Percentiles rank a stretch among this genome's conserved stretches.
These are phyloP conservation scores for Acanthopagrus latus DNA, from an alignment of 2,797 vertebrate genomes.

Conservation along the genomic window DNA sequence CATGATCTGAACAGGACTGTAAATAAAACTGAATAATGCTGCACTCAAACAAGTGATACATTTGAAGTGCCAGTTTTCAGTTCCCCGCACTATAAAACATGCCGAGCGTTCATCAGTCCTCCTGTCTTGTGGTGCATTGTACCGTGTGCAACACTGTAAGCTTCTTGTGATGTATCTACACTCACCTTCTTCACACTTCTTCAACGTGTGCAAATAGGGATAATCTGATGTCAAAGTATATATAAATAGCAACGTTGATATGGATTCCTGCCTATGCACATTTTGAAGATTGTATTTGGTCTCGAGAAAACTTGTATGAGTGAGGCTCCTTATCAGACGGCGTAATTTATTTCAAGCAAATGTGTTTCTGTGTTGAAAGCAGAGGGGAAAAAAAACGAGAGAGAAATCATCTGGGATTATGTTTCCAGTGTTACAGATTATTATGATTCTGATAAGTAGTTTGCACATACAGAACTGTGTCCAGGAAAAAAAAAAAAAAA, in stretches of 20 bases:
- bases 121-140: conserved; percentile 68
- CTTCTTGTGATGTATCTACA: conserved; percentile 60
- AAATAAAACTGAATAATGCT: conserved; percentile 66
- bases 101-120: conserved; percentile 57
- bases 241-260: conserved; percentile 32
- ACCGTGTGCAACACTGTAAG: conserved; percentile 66
- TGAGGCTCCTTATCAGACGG: conserved; percentile 70
- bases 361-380: conserved; percentile 71
- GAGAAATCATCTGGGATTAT: conserved; percentile 58
- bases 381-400: conserved; percentile 25
- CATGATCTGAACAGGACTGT: conserved; percentile 56
- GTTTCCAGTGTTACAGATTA: conserved; percentile 67
- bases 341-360: conserved; percentile 79
- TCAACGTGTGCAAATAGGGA: conserved; percentile 50
- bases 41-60: conserved; percentile 56
- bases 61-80: conserved; percentile 37
- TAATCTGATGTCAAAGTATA: conserved; percentile 47
- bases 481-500: conserved; percentile 68
- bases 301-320: conserved; percentile 52
- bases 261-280: conserved; percentile 55
- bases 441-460: conserved; percentile 77
- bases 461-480: conserved; percentile 84
- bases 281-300: conserved; percentile 57
- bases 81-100: conserved; percentile 65
- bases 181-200: conserved; percentile 62